Percentiles rank a stretch among this genome's conserved stretches.
phyloP scores from a whole-genome alignment of 1,140 invertebrate species.

The Atopsyche davidsoni region DNA sequence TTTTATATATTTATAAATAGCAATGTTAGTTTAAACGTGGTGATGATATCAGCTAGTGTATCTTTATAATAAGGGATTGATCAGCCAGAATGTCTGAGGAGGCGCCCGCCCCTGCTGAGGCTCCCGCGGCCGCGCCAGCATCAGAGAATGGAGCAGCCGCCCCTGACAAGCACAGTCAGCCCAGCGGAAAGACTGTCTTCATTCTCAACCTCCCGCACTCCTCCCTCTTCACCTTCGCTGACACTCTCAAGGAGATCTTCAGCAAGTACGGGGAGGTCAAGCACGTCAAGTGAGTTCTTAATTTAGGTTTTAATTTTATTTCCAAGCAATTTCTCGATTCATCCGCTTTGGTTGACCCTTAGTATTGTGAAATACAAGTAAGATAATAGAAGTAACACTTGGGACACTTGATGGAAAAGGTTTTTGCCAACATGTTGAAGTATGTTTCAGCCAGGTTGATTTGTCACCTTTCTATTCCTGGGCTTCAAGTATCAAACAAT shows the following conservation, averaged over 20 bases:
- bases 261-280: conserved; percentile 18
- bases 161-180: conserved; percentile 12
- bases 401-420: background rate
- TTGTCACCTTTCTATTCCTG: background rate
- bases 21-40: background rate
- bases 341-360: background rate
- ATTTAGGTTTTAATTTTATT: no score
- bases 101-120: background rate
- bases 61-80: no score
- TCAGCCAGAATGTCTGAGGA: no score
- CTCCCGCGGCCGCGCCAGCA: background rate
- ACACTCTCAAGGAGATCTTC: conserved; percentile 16
- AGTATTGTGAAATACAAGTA: background rate
- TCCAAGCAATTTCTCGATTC: background rate
- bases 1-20: background rate
- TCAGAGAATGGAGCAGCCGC: background rate
- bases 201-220: conserved; percentile 15
- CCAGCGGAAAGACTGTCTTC: conserved; percentile 20
- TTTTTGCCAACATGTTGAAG: background rate
- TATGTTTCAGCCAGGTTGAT: background rate
- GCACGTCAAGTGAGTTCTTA: conserved; percentile 16
- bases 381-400: background rate
- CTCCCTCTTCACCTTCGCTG: conserved; percentile 12
- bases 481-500: no score
- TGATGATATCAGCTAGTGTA: background rate